phyloP scores from a whole-genome alignment of 2,797 vertebrate genomes.

The Eurystomus glaucurus region DNA sequence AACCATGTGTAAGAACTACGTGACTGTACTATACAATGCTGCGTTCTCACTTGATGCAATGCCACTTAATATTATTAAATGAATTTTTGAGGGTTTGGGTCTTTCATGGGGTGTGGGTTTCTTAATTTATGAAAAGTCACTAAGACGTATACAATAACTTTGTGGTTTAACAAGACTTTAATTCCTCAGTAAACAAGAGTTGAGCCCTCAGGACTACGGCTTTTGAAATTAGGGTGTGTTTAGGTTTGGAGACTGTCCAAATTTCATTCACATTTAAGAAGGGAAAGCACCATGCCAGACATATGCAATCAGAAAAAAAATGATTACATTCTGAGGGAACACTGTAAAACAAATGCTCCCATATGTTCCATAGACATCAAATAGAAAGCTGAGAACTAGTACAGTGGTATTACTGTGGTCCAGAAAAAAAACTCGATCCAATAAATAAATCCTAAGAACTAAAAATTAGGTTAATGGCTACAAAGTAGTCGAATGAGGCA shows the following conservation, averaged over 20 bases:
- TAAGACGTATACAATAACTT: constrained; percentile 68
- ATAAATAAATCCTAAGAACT: constrained; percentile 5
- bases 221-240: constrained; percentile 91
- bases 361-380: constrained; percentile 80
- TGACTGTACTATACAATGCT: not conserved
- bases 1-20: not conserved
- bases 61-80: constrained; percentile 47
- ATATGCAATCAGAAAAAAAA: constrained; percentile 78
- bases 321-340: constrained; percentile 76
- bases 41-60: constrained; percentile 32
- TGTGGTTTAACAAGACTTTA: constrained; percentile 83
- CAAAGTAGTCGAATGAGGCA: not conserved
- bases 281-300: constrained; percentile 77
- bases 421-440: not conserved
- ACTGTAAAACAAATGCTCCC: constrained; percentile 79
- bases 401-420: constrained; percentile 10
- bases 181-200: constrained; percentile 86
- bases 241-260: constrained; percentile 81
- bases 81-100: constrained; percentile 11
- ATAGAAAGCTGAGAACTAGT: constrained; percentile 68
- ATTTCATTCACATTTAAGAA: constrained; percentile 81
- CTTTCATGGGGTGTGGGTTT: not conserved
- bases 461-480: constrained; percentile 21
- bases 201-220: constrained; percentile 84
- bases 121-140: constrained; percentile 48